Conservation (phyloP, 1,140 invertebrate species). For the Heterodera schachtii region DNA sequence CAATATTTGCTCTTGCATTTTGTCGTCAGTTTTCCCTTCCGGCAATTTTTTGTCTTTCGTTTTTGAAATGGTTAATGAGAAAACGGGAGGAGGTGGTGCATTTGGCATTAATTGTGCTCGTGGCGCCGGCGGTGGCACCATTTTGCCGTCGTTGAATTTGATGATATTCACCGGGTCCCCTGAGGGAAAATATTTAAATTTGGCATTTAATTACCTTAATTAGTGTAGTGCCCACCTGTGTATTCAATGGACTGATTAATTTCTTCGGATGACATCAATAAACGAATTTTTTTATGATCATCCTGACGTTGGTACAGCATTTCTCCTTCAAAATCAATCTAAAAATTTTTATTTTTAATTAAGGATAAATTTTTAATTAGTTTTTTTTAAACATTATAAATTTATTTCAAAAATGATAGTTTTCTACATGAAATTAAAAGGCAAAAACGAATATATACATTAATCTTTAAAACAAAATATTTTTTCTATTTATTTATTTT, state of each 20-base stretch:
- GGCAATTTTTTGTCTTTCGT: no score
- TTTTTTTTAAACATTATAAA: no score
- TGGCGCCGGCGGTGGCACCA: neutral
- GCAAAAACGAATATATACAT: no score
- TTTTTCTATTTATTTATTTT: no score
- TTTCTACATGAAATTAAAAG: no score
- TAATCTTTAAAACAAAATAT: no score
- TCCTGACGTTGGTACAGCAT: slow-evolving; percentile 52
- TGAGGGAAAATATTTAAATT: neutral
- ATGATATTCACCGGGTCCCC: neutral
- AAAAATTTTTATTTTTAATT: slow-evolving; percentile 14
- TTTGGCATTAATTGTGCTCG: neutral
- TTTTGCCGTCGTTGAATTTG: neutral
- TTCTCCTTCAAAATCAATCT: slow-evolving; percentile 31
- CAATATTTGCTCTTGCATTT: neutral
- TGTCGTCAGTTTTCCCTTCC: no score
- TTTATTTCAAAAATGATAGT: no score
- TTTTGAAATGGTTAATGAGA: neutral
- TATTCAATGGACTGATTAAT: slow-evolving; percentile 38
- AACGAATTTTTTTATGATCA: slow-evolving; percentile 43
- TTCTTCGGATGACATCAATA: slow-evolving; percentile 45
- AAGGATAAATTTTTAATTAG: no score
- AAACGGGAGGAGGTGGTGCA: neutral
- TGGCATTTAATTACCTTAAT: neutral
- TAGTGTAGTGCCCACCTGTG: slow-evolving; percentile 35